A percentile compares a stretch with the other conserved stretches of the same genome.
Conservation (phyloP, 1,140 invertebrate genomes). For the Macrostomum lignano region DNA sequence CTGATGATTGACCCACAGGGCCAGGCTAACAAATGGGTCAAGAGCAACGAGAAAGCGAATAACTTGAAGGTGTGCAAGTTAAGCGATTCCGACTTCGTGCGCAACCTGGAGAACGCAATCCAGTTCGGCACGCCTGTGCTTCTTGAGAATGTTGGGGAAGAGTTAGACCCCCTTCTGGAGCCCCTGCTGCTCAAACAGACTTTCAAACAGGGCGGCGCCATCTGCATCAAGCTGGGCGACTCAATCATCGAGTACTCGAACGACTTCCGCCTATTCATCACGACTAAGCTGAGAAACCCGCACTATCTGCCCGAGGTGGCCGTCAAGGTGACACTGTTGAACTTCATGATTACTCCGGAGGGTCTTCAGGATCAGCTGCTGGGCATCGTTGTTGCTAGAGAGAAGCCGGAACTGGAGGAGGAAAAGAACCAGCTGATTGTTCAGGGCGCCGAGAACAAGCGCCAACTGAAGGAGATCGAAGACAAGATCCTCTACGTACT, state of each 20-base stretch:
- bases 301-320: conserved; percentile 67
- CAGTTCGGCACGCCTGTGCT: conserved; percentile 44
- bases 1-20: conserved; percentile 30
- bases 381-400: conserved; percentile 60
- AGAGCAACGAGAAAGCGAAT: conserved; percentile 40
- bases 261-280: conserved; percentile 64
- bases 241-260: conserved; percentile 52
- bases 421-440: conserved; percentile 68
- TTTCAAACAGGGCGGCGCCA: conserved; percentile 53
- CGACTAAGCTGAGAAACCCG: conserved; percentile 68
- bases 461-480: conserved; percentile 61
- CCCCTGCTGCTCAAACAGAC: conserved; percentile 56
- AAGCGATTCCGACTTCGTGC: conserved; percentile 47
- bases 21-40: conserved; percentile 34
- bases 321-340: conserved; percentile 61
- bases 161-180: conserved; percentile 60
- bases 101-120: conserved; percentile 57
- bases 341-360: conserved; percentile 67
- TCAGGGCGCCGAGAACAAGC: conserved; percentile 55
- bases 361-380: conserved; percentile 67
- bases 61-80: conserved; percentile 48
- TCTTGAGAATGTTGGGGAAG: conserved; percentile 50
- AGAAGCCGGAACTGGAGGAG: conserved; percentile 58
- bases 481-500: conserved; percentile 67
- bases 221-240: conserved; percentile 53